These are phyloP conservation scores for Philereme vetulata DNA, from an alignment of 2,888 invertebrate genomes.

Conservation along the genomic window DNA sequence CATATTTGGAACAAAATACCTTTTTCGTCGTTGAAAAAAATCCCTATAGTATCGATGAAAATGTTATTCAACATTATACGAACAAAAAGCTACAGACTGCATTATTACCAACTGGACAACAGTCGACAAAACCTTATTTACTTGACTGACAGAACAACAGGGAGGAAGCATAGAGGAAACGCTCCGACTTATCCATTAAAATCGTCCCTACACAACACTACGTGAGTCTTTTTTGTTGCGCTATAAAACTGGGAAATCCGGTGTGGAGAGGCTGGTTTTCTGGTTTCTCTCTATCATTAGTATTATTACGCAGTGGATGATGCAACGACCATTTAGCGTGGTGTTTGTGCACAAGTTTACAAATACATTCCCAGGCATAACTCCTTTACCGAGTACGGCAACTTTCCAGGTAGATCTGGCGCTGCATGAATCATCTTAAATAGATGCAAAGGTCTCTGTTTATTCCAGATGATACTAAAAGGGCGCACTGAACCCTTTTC, in stretches of 20 bases:
- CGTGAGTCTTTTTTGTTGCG: conserved; percentile 39
- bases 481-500: no score
- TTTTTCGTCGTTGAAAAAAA: no score
- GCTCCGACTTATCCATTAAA: conserved; percentile 32
- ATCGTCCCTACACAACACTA: conserved; percentile 30
- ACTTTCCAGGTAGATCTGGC: no score
- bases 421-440: no score
- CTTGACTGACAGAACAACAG: conserved; percentile 37
- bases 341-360: conserved; percentile 3
- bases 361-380: background rate
- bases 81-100: conserved; percentile 10
- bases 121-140: conserved; percentile 29
- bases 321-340: conserved; percentile 26
- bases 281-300: conserved; percentile 36
- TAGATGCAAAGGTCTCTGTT: no score
- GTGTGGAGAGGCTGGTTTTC: conserved; percentile 33
- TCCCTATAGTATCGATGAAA: background rate
- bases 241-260: conserved; percentile 54
- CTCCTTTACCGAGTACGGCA: no score
- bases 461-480: no score
- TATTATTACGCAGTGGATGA: conserved; percentile 38
- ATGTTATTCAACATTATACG: conserved; percentile 3
- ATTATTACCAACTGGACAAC: conserved; percentile 22
- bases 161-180: conserved; percentile 36
- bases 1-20: no score